Percentiles rank a stretch among this genome's conserved stretches.
These are phyloP conservation scores for Hystrix cristata DNA, from an alignment of 2,113 vertebrate genomes.

Conservation along the genomic window DNA sequence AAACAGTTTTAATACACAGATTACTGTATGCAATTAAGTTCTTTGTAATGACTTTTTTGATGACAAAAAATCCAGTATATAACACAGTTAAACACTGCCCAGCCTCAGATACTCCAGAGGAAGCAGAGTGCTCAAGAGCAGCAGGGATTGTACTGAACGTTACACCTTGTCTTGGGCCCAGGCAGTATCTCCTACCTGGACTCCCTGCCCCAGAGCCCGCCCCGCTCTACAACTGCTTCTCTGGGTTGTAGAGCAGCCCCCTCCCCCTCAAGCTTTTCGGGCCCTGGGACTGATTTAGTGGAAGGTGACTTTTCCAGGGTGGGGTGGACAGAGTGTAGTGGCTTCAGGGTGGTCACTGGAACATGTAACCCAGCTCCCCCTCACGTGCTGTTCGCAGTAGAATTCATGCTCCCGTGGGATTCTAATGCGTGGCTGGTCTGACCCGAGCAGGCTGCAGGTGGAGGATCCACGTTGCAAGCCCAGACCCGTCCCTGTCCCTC, in stretches of 20 bases:
- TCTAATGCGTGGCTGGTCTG: not conserved
- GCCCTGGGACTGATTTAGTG: not conserved
- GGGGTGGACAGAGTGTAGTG: not conserved
- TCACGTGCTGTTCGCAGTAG: no score
- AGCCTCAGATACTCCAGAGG: not conserved
- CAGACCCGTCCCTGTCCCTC: no score
- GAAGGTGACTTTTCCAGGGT: not conserved
- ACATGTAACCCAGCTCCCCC: not conserved
- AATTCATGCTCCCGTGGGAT: not conserved
- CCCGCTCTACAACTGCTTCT: not conserved
- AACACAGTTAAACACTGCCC: not conserved
- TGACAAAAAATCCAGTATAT: not conserved
- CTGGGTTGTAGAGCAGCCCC: not conserved
- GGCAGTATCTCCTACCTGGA: not conserved
- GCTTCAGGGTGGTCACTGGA: not conserved
- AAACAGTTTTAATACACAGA: not conserved
- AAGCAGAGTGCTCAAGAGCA: not conserved
- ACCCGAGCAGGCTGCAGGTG: not conserved
- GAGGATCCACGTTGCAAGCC: not conserved
- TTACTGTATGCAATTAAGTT: not conserved
- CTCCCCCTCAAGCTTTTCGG: not conserved
- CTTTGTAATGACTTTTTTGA: not conserved
- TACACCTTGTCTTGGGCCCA: not conserved
- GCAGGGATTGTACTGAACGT: not conserved
- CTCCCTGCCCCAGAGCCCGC: rapidly evolving